Base-by-base conservation (phyloP, 1,140 invertebrate genomes). In the Fopius arisanus region DNA sequence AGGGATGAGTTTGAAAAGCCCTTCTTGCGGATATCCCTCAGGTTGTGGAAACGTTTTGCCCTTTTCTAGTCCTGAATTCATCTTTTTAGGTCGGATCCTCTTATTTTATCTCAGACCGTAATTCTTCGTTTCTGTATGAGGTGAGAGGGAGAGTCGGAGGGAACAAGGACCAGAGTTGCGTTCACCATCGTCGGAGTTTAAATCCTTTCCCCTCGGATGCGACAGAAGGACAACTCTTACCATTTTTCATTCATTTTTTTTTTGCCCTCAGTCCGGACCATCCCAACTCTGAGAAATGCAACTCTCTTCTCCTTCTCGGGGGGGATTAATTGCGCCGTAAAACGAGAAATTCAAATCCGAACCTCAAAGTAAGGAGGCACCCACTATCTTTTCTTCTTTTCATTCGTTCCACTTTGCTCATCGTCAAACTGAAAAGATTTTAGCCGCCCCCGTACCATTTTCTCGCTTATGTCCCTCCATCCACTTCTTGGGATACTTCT, bases 261-360 rank as follows among this genome's bases (percentile, higher is more conserved):
- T 33, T 26, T 67, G n/a, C n/a, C n/a, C 40, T 76, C 48, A 7
- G 12, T 28, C 43, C 10, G 23, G 23, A 48, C 43, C 43, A n/a
- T 43, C 26, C 16, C 70, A 66, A 66, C 28, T 62, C 37, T 33
- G 40, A 71, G 69, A 71, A 71, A 71, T 63, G 69, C 69, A 71
- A 63, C 48, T 70, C 67, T 43, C 43, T 29, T 4, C 19, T 59
- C 54, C 54, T 59, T 59, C n/a, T n/a, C n/a, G n/a, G 40, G 68
- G 33, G 69, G 67, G 63, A 72, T 72, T 72, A 72, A 72, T 72
- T 72, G 70, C 59, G 59, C 63, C 70, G 70, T 72, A 72, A 66
- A 72, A 72, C 62, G 33, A 40, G 54, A 33, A 41, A 72, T 72
- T 72, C 70, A 72, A 66, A 72, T 72, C 59, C 37, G 43, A 43